phyloP scores from a whole-genome alignment of 2,888 invertebrate genomes.

The Athrips mouffetella region DNA sequence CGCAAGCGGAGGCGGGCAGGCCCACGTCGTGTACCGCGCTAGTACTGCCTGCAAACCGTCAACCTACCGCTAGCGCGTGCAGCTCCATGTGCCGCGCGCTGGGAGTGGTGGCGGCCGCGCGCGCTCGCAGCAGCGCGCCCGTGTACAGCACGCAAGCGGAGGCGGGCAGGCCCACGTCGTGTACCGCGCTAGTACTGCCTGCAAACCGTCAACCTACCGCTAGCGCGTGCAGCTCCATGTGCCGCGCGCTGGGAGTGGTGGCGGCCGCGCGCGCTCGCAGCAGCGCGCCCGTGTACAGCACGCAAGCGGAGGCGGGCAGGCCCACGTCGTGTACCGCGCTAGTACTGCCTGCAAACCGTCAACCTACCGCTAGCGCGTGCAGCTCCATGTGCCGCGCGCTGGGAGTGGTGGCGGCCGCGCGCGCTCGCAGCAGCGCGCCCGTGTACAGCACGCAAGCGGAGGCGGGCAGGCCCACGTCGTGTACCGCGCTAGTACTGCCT shows the following conservation, averaged over 20 bases:
- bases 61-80: conserved; percentile 79
- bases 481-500: too few species aligned
- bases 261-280: conserved; percentile 94
- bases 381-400: too few species aligned
- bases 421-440: too few species aligned
- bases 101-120: conserved; percentile 92
- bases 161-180: conserved; percentile 95
- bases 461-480: too few species aligned
- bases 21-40: conserved; percentile 88
- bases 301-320: conserved; percentile 95
- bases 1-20: conserved; percentile 95
- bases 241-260: conserved; percentile 87
- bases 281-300: conserved; percentile 96
- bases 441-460: too few species aligned
- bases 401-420: too few species aligned
- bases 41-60: conserved; percentile 45
- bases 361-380: not conserved
- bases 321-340: conserved; percentile 88
- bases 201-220: conserved; percentile 3
- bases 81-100: conserved; percentile 90
- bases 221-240: conserved; percentile 90
- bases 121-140: conserved; percentile 93
- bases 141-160: conserved; percentile 97
- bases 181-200: conserved; percentile 68
- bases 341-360: conserved; percentile 45